Evolutionary conservation across 2,888 invertebrate species (phyloP).

Genomic region (Leptinotarsa rubiginosa): DNA sequence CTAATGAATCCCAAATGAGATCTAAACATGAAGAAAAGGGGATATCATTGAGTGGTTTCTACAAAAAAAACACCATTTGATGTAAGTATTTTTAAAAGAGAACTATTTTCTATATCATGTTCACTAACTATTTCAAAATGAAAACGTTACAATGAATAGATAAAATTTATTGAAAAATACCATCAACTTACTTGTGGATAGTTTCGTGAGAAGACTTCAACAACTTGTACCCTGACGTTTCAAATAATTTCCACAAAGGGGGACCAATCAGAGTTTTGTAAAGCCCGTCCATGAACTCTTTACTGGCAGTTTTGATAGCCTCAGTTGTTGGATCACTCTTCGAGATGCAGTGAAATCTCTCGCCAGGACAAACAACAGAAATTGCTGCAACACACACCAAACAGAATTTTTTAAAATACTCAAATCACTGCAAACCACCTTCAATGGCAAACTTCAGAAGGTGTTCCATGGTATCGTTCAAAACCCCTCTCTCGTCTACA

Average conservation of each 20-base stretch:
- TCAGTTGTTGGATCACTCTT: conserved; percentile 54
- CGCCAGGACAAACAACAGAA: conserved; percentile 69
- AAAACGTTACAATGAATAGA: too few relatives aligned
- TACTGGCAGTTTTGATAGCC: conserved; percentile 66
- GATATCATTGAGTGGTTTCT: too few relatives aligned
- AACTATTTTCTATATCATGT: too few relatives aligned
- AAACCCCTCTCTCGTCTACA: conserved; percentile 52
- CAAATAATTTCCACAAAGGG: conserved; percentile 68
- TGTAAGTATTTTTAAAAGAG: too few relatives aligned
- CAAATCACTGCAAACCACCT: conserved; percentile 54
- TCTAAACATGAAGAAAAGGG: too few relatives aligned
- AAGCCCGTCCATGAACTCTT: conserved; percentile 67
- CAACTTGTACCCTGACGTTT: conserved; percentile 68
- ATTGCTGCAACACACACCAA: conserved; percentile 62
- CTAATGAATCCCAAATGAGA: too few relatives aligned
- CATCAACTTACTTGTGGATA: conserved; percentile 60
- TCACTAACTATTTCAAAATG: too few relatives aligned
- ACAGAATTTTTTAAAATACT: too few relatives aligned
- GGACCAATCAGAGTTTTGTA: conserved; percentile 67
- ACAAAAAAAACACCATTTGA: too few relatives aligned
- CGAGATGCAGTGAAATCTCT: conserved; percentile 64
- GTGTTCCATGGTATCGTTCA: conserved; percentile 63
- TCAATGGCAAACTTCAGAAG: conserved; percentile 65
- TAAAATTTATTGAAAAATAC: not conserved
- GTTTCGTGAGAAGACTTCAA: conserved; percentile 68